Evolutionary conservation across 1,140 invertebrate species (phyloP), one percentile per base, ranked within the genome.

Genomic region (Anastrepha obliqua): DNA sequence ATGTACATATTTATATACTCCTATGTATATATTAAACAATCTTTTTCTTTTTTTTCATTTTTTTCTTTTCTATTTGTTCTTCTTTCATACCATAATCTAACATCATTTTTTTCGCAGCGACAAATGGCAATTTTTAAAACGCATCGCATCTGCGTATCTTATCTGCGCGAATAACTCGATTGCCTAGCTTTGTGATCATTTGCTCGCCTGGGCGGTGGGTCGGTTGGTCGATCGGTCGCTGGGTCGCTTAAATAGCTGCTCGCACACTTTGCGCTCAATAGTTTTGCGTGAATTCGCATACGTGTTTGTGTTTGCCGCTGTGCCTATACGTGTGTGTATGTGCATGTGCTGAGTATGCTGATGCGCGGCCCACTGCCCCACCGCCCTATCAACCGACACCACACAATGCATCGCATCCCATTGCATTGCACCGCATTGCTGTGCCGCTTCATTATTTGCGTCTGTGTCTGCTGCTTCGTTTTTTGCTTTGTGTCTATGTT

Each of bases 401-500:
- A 81, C 74, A 58, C 51, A 81, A 81, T 29, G 2, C 44, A 7
- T 20, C 74, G 42, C 47, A 81, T 6, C 44, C 15, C 47, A 58
- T 11, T 9, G n/a, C 47, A 81, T 81, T 17, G n/a, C 74, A 8
- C 44, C 13, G 67, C 44, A 81, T 81, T 81, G 47, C 74, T 81
- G 51, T 44, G 74, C 74, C 74, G 74, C 47, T 81, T 29, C 51
- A 11, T 47, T 81, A 81, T 81, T 81, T 81, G 51, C 74, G 17
- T 81, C 44, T 81, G 47, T 81, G 74, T 81, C 74, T 55, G 74
- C 74, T 55, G 74, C 74, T 42, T 81, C 47, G 9, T 81, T 81
- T 81, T 81, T 81, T 42, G 51, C 74, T 81, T 81, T 81, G 74
- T 81, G 74, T 81, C 74, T 86, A 29, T 86, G 39, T 86, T 86